Percentiles rank a stretch among this genome's conserved stretches.
These are phyloP conservation scores for Psittacula cyanocephala DNA, from an alignment of 2,113 vertebrate genomes.

Conservation along the genomic window DNA sequence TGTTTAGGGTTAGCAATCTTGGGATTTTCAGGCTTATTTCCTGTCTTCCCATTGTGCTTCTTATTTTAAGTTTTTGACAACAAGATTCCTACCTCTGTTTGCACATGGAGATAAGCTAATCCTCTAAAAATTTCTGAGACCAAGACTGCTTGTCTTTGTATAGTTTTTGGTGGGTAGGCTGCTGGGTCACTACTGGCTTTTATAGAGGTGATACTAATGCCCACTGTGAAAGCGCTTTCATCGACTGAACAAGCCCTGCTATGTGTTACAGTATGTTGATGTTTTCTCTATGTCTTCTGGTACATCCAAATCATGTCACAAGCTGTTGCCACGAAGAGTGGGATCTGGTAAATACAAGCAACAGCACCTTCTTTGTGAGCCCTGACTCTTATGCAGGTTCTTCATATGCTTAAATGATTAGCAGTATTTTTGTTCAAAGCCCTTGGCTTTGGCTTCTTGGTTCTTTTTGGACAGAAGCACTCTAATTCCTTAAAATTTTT, in stretches of 20 bases:
- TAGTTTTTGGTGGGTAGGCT: not conserved
- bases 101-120: not conserved
- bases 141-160: not conserved
- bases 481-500: not conserved
- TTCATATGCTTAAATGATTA: not conserved
- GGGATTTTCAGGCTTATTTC: not conserved
- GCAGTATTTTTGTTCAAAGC: conserved; percentile 5
- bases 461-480: not conserved
- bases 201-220: not conserved
- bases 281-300: not conserved
- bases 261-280: not conserved
- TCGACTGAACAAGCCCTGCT: not conserved
- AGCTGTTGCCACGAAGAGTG: not conserved
- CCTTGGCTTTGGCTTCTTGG: not conserved
- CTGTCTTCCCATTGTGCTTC: not conserved
- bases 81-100: not conserved
- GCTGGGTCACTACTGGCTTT: not conserved
- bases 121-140: not conserved
- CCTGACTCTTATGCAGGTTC: not conserved
- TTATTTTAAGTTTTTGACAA: not conserved
- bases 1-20: not conserved
- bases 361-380: not conserved
- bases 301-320: not conserved
- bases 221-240: not conserved
- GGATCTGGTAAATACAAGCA: not conserved